Evolutionary conservation across 2,113 vertebrate genomes (phyloP).

Genomic region (Cisticola juncidis): DNA sequence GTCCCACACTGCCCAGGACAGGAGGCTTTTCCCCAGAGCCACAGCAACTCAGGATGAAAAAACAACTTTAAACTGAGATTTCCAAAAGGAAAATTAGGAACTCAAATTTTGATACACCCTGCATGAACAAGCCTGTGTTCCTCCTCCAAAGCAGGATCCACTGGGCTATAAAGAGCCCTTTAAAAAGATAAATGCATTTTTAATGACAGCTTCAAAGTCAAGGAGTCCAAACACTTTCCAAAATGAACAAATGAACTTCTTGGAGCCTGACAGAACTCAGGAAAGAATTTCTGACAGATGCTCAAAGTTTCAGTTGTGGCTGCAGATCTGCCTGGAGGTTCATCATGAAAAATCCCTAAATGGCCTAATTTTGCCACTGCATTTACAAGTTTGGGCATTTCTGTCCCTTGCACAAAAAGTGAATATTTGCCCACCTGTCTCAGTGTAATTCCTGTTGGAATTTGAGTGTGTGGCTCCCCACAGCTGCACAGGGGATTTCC

Average conservation of each 20-base stretch:
- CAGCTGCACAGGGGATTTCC: background rate
- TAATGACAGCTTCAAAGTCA: background rate
- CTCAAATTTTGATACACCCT: background rate
- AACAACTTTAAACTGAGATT: background rate
- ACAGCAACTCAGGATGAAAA: background rate
- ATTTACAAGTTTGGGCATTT: background rate
- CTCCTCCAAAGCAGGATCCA: background rate
- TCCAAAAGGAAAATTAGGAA: background rate
- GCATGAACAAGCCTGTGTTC: background rate
- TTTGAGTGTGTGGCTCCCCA: background rate
- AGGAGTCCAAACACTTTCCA: background rate
- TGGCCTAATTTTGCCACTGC: background rate
- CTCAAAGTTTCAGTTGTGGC: background rate
- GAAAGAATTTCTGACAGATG: background rate
- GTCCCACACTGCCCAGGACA: background rate
- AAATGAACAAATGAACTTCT: background rate
- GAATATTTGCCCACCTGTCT: background rate
- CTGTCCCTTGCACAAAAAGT: background rate
- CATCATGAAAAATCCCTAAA: rapidly evolving
- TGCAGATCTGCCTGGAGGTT: background rate
- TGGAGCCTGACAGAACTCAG: background rate
- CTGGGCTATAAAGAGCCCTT: background rate
- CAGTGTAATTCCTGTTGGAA: background rate
- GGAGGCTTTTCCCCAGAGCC: background rate
- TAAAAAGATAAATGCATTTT: background rate